Percentiles rank a stretch among this genome's conserved stretches.
Conservation (phyloP, 2,113 vertebrate genomes). For the Pelecanoides urinatrix region DNA sequence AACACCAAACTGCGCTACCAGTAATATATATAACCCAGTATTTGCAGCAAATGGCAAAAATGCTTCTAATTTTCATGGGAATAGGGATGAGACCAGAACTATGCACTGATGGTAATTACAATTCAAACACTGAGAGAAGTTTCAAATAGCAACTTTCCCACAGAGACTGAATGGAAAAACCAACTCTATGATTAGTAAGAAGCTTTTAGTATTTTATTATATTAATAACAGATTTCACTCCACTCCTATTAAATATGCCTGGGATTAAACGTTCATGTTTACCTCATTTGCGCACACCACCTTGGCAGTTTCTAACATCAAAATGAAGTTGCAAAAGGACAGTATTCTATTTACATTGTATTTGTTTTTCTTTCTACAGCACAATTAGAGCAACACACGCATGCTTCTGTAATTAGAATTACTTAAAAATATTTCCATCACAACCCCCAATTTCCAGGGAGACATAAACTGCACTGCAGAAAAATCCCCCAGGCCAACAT, state of each 20-base stretch:
- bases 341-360: not conserved
- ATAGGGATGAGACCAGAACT: not conserved
- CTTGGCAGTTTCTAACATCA: not conserved
- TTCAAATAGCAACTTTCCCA: slow-evolving; percentile 58
- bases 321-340: not conserved
- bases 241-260: not conserved
- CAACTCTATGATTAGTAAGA: slow-evolving; percentile 31
- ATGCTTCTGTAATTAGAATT: not conserved
- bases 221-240: slow-evolving; percentile 44
- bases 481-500: not conserved
- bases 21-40: not conserved
- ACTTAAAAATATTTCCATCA: not conserved
- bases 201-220: slow-evolving; percentile 47
- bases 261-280: not conserved
- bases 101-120: slow-evolving; percentile 18
- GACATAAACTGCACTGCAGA: not conserved
- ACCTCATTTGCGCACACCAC: not conserved
- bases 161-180: slow-evolving; percentile 18
- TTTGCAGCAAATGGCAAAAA: not conserved
- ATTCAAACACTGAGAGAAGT: not conserved
- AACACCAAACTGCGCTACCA: not conserved
- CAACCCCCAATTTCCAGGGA: not conserved
- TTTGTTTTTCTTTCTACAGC: slow-evolving; percentile 25
- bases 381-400: not conserved
- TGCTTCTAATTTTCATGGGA: not conserved